Conservation (phyloP, 2,888 invertebrate species). For the Diaphora mendica region DNA sequence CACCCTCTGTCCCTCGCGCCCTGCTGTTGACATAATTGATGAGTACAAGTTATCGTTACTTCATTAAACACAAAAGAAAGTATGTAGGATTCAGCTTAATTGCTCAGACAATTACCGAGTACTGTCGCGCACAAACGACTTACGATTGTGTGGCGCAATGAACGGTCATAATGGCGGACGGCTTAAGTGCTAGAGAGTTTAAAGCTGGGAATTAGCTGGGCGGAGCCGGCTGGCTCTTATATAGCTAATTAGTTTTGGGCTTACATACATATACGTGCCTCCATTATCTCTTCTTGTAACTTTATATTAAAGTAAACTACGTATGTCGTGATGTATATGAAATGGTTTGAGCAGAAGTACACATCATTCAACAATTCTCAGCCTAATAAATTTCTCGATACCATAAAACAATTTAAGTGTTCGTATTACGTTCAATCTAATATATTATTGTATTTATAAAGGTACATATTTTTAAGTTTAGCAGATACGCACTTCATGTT, state of each 20-base stretch:
- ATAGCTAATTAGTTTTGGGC: conserved; percentile 17
- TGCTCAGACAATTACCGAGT: conserved; percentile 27
- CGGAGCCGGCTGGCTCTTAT: conserved; percentile 8
- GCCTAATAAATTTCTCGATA: background rate
- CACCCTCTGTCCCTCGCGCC: conserved; percentile 1
- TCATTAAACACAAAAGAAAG: conserved; percentile 38
- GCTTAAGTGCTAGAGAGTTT: conserved; percentile 17
- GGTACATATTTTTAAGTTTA: no score
- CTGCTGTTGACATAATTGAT: conserved; percentile 46
- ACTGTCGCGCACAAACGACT: conserved; percentile 15
- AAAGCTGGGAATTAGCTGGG: conserved; percentile 18
- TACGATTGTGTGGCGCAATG: conserved; percentile 5
- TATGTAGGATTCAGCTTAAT: conserved; percentile 20
- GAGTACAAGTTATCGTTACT: conserved; percentile 39
- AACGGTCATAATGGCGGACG: conserved; percentile 14
- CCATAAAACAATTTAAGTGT: background rate
- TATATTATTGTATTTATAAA: no score
- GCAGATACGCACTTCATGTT: background rate
- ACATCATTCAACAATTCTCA: background rate
- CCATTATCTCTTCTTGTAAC: conserved; percentile 10
- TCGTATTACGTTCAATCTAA: background rate
- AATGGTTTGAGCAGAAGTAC: background rate
- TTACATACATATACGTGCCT: conserved; percentile 5
- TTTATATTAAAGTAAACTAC: background rate
- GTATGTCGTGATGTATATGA: background rate